Base-by-base conservation (phyloP, 2,888 invertebrate species). In the Amblyteles armatorius region DNA sequence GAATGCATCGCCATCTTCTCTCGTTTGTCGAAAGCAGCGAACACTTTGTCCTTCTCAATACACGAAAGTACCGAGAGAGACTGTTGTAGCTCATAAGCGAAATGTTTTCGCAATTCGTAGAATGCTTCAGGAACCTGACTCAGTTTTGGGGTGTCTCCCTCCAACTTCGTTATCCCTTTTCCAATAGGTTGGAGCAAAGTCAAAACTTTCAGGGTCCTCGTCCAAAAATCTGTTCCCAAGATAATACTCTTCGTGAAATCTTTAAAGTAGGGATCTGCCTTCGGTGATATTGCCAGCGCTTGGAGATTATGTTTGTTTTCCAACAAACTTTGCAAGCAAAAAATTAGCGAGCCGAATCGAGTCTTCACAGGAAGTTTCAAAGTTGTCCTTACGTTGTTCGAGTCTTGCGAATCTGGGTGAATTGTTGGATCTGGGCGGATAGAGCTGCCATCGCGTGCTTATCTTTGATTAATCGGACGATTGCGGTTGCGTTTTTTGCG, bases 361-460 rank as follows among this genome's bases (percentile, higher is more conserved):
- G 87, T 87, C 52, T 84, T 80, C 0, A 79, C 85, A 7, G 83
- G 85, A 60, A 86, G 29, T 74, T 87, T 87, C 9, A 88, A 77
- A 36, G 82, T 83, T 3, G 13, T 82, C 3, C 16, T 36, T 26
- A 40, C 22, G 33, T 73, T 82, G n/a, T 77, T 55, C 65, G 36
- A 22, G n/a, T 63, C 69, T 50, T 80, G 16, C 50, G n/a, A n/a
- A n/a, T n/a, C n/a, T n/a, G n/a, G n/a, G n/a, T n/a, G n/a, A n/a
- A n/a, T n/a, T 74, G 57, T 82, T 85, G 83, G 73, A 88, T 83
- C 40, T 81, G 76, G n/a, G 65, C 52, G 40, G 86, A 83, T 7
- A 57, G 19, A 6, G 86, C 77, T 36, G 52, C 50, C n/a, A 84
- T n/a, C 36, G 82, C 78, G 22, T 85, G 80, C 3, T 40, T 60